Conservation (phyloP, 1,140 invertebrate species). For the Rhopalosiphum padi region DNA sequence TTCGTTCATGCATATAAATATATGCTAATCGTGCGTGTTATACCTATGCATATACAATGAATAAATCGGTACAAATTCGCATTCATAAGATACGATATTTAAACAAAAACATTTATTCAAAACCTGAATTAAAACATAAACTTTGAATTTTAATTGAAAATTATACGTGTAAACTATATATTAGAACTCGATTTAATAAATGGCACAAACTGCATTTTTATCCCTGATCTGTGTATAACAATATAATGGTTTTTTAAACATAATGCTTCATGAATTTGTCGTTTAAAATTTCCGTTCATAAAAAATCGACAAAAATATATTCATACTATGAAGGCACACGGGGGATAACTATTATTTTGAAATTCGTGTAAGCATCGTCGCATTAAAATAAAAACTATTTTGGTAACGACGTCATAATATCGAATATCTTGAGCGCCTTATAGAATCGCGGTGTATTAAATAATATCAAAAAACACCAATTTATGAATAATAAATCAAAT, state of each 20-base stretch:
- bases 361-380: background rate
- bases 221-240: background rate
- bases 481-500: background rate
- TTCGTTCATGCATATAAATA: slow-evolving; percentile 3
- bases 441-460: background rate
- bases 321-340: background rate
- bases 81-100: slow-evolving; percentile 13
- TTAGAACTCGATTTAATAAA: slow-evolving; percentile 10
- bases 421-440: background rate
- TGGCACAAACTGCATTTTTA: background rate
- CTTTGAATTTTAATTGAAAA: slow-evolving; percentile 41
- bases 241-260: background rate
- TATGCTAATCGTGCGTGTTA: background rate
- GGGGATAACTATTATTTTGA: background rate
- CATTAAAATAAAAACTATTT: background rate
- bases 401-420: background rate
- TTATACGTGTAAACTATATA: background rate
- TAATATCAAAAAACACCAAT: background rate
- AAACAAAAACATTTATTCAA: slow-evolving; percentile 27
- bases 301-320: background rate
- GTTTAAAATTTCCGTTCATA: background rate
- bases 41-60: background rate
- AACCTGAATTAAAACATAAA: slow-evolving; percentile 32
- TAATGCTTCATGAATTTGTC: background rate
- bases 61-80: background rate